Percentiles rank a stretch among this genome's conserved stretches.
phyloP scores from a whole-genome alignment of 2,113 vertebrate genomes.

The Dipodomys ordii region DNA sequence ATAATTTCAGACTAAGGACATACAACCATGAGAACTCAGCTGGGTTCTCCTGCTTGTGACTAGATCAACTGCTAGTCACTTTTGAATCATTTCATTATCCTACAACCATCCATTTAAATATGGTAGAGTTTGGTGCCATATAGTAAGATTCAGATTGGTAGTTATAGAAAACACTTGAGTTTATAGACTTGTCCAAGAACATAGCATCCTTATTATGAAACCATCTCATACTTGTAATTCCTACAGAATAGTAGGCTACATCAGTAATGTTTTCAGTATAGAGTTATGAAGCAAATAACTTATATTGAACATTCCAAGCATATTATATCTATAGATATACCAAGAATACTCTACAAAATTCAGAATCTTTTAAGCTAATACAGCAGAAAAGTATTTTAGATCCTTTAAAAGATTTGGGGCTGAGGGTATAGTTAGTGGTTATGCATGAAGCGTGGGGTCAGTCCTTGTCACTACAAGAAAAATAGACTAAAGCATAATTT shows the following conservation, averaged over 20 bases:
- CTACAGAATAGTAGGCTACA: neutral
- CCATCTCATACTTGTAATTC: constrained; percentile 22
- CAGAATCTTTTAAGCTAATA: neutral
- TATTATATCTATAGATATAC: constrained; percentile 5
- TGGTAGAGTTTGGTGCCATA: constrained; percentile 1
- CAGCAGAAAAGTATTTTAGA: neutral
- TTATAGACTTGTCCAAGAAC: constrained; percentile 24
- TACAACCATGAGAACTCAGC: neutral
- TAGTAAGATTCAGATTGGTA: constrained; percentile 32
- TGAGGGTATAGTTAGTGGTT: neutral
- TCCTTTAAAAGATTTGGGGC: constrained; percentile 15
- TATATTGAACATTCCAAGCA: constrained; percentile 12
- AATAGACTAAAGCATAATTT: constrained; percentile 18
- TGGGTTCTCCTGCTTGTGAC: neutral
- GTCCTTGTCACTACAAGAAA: neutral
- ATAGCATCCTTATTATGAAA: constrained; percentile 9
- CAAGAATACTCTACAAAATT: constrained; percentile 21
- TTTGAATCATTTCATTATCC: neutral
- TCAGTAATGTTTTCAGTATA: neutral
- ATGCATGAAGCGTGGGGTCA: neutral
- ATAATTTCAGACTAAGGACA: neutral
- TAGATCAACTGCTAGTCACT: neutral
- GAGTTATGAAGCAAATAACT: constrained; percentile 4
- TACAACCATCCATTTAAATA: neutral
- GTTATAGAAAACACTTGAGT: constrained; percentile 24